phyloP scores from a whole-genome alignment of 2,888 invertebrate species.

The Drosophila nr. fundita region DNA sequence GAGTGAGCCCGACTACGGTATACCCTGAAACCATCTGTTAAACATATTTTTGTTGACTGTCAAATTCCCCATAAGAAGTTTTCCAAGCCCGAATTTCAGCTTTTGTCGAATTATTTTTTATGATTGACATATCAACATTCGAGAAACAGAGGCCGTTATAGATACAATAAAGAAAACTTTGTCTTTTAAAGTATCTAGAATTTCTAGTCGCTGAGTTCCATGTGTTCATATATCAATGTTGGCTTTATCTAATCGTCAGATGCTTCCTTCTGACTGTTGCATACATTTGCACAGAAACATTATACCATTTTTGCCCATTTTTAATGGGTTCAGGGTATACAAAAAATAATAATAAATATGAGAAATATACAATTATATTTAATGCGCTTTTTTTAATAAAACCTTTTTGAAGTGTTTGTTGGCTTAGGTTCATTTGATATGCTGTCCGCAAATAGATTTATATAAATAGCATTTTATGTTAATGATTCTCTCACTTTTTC shows the following conservation, averaged over 20 bases:
- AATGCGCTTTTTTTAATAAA: conserved; percentile 4
- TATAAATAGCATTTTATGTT: conserved; percentile 50
- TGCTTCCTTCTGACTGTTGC: not conserved
- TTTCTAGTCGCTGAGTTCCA: not conserved
- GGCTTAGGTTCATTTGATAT: conserved; percentile 39
- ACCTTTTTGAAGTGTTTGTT: conserved; percentile 41
- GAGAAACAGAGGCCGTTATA: not conserved
- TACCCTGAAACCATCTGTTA: not conserved
- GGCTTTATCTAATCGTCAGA: not conserved
- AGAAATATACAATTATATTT: conserved; percentile 23
- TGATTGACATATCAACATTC: not conserved
- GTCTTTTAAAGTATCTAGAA: not conserved
- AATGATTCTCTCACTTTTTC: conserved; percentile 12
- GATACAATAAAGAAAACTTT: not conserved
- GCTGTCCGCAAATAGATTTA: conserved; percentile 49
- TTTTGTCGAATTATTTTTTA: not conserved
- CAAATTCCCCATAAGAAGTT: not conserved
- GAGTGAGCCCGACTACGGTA: not conserved
- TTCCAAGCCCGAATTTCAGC: not conserved
- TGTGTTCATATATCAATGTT: not conserved
- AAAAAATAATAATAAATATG: conserved; percentile 20
- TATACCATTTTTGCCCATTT: not conserved
- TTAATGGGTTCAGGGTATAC: not conserved
- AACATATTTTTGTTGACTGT: not conserved
- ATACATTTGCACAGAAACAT: not conserved